These are phyloP conservation scores for Tridacna crocea DNA, from an alignment of 2,888 invertebrate species.

Conservation along the genomic window DNA sequence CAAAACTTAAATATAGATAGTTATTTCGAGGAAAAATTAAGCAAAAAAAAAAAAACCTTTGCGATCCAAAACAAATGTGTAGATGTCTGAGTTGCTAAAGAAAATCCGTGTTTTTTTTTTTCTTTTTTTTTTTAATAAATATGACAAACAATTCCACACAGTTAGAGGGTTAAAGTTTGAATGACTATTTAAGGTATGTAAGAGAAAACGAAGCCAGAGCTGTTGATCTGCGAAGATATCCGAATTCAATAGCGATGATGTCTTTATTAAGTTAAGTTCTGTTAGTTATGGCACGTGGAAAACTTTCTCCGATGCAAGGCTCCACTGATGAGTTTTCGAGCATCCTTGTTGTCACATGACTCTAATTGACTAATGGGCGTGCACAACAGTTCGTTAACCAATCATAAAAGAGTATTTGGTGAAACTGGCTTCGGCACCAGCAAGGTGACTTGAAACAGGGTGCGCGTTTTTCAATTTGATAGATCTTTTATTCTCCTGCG, in stretches of 20 bases:
- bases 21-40: too few species aligned
- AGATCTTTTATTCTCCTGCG: conserved; percentile 24
- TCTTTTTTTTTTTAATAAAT: too few species aligned
- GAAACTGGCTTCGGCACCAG: background rate
- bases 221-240: too few species aligned
- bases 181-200: too few species aligned
- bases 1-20: background rate
- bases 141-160: too few species aligned
- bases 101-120: too few species aligned
- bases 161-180: too few species aligned
- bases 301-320: background rate
- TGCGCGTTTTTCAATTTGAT: conserved; percentile 4
- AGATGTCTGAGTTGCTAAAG: too few species aligned
- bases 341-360: conserved; percentile 1
- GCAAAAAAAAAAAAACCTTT: too few species aligned
- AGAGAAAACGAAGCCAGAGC: too few species aligned
- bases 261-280: background rate
- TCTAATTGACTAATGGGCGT: conserved; percentile 29
- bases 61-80: too few species aligned
- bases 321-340: background rate
- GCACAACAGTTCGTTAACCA: conserved; percentile 1
- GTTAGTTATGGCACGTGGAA: background rate
- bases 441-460: background rate
- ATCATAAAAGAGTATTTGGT: conserved; percentile 1
- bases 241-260: too few species aligned